Base-by-base conservation (phyloP, 2,797 vertebrate species). In the Etheostoma perlongum region DNA sequence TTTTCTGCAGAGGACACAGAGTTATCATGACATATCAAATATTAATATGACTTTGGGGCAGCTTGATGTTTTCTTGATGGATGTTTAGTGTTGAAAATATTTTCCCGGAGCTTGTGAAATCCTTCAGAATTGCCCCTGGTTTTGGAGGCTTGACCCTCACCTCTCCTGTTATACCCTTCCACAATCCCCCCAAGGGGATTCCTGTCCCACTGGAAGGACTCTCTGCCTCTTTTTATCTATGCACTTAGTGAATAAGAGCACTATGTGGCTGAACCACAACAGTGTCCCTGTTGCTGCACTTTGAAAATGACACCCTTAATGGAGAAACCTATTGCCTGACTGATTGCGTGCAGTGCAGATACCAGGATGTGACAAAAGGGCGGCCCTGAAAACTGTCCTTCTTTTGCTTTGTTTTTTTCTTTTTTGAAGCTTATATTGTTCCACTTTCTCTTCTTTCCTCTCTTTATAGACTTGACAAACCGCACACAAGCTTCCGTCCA, bases 21-120 rank as follows among this genome's bases (percentile, higher is more conserved):
- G n/a, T 73, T 75, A 89, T 82, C 78, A 60, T 59, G 52, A 64
- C 53, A 44, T 49, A 89, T 91, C 54, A 88, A 88, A 90, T 88
- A 84, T 85, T 78, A 71, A 91, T 78, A 74, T 77, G 74, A 85
- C 85, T 86, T 89, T 91, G 71, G 88, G 85, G 71, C 30, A 44
- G 23, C 62, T 67, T 57, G 49, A 69, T 67, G 71, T 79, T 85
- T 67, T 72, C 73, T 15, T 78, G 78, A 87, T 60, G 18, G 81
- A 65, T 78, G 55, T 73, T 86, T 77, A 80, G 77, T 15, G 14
- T 54, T 66, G 36, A 72, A 89, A 76, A 79, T 68, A 60, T 74
- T 72, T 83, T 81, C 67, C 64, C 18, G 12, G 64, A 55, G 55
- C 64, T 79, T 30, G 33, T 68, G 55, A 83, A 87, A 87, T 87